Evolutionary conservation across 2,888 invertebrate species (phyloP).

Genomic region (Dynastes maya): DNA sequence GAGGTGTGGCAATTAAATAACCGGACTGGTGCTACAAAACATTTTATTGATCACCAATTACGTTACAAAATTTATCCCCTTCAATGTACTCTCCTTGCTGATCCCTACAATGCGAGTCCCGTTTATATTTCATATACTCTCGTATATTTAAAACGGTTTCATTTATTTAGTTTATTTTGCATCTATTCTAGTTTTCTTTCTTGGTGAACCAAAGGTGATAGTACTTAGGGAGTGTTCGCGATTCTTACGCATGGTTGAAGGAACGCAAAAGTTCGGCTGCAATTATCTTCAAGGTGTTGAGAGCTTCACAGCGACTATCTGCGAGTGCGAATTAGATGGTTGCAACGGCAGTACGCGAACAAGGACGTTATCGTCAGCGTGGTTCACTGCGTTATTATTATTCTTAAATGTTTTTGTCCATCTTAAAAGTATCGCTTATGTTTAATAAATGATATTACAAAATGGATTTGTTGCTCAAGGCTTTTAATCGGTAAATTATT

Average conservation of each 20-base stretch:
- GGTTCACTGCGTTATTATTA: slow-evolving; percentile 48
- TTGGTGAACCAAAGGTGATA: slow-evolving; percentile 23
- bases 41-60: too few relatives aligned
- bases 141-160: background rate
- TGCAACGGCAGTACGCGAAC: slow-evolving; percentile 50
- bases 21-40: too few relatives aligned
- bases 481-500: slow-evolving; percentile 21
- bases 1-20: too few relatives aligned
- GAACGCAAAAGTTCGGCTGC: background rate
- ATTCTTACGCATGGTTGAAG: background rate
- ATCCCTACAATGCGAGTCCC: too few relatives aligned
- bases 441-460: slow-evolving; percentile 36
- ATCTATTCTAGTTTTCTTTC: slow-evolving; percentile 43
- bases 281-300: background rate
- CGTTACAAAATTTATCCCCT: too few relatives aligned
- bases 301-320: slow-evolving; percentile 27
- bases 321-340: slow-evolving; percentile 53
- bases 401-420: slow-evolving; percentile 47
- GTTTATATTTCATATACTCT: too few relatives aligned
- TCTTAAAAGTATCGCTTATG: slow-evolving; percentile 46
- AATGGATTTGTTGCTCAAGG: slow-evolving; percentile 15
- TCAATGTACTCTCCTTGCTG: too few relatives aligned
- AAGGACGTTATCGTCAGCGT: slow-evolving; percentile 21
- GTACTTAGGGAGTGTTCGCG: slow-evolving; percentile 46
- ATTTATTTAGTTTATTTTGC: background rate